Base-by-base conservation (phyloP, 2,797 vertebrate species). In the Acridotheres tristis region DNA sequence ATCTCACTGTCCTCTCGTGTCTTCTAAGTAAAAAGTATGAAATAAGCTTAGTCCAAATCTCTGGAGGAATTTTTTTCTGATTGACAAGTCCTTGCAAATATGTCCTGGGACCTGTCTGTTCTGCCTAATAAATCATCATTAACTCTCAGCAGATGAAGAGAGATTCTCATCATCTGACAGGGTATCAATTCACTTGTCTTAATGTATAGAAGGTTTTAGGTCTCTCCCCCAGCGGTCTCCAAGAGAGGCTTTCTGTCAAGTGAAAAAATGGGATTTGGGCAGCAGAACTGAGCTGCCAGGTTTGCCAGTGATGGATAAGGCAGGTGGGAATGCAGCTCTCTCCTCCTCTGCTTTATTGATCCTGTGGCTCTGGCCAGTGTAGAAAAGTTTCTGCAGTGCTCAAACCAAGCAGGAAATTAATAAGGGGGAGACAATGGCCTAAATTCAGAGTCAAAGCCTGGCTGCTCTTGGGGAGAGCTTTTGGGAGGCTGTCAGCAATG, bases 101-200 rank as follows among this genome's bases (percentile, higher is more conserved):
- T 53, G 75, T 90, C 89, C 91, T 83, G 83, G 87, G 94, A 93
- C 82, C 65, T 89, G 77, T 55, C 68, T 89, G 63, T 86, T 93
- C 87, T 94, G 73, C 76, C 88, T 91, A 94, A 93, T 96, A 93
- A 92, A 93, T 96, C 92, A 96, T 96, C 92, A 73, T 97, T 97
- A 97, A 73, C 79, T 80, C 79, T 92, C 43, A 50, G 85, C 76
- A 95, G 79, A 93, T 95, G 86, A 90, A 96, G 93, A 91, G 89
- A 93, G 73, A 63, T 91, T 86, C 76, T 84, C 83, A 68, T 67
- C 63, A 26, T 69, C 89, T 94, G 96, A 84, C 91, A 92, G 82
- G 58, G 62, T 88, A 96, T 96, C 95, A 96, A 86, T 96, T 94
- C 68, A 50, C 73, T 86, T 81, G 67, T 82, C 69, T 90, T 96